phyloP scores from a whole-genome alignment of 2,888 invertebrate species.

The Eilema caniola region DNA sequence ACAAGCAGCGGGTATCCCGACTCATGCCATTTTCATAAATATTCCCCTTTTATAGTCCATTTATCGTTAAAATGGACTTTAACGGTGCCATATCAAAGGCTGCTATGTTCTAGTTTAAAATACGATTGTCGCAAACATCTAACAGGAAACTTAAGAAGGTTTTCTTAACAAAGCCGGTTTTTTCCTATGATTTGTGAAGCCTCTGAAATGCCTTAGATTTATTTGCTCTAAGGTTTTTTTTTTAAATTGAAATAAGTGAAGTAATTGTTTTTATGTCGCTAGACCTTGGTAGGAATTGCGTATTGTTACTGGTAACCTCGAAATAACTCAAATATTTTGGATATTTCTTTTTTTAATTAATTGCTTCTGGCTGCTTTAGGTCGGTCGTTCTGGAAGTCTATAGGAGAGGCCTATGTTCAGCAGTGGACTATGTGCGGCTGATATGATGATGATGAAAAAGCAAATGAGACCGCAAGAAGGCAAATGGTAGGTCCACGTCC shows the following conservation, averaged over 20 bases:
- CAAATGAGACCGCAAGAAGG: no score
- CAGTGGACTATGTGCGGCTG: no score
- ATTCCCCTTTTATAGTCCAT: constrained; percentile 14
- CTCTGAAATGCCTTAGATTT: not conserved
- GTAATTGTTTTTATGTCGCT: not conserved
- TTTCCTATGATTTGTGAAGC: constrained; percentile 1
- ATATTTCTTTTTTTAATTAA: no score
- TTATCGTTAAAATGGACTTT: constrained; percentile 16
- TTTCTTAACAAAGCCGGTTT: not conserved
- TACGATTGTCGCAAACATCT: constrained; percentile 6
- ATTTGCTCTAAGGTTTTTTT: not conserved
- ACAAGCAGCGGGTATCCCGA: not conserved
- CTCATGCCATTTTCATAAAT: constrained; percentile 9
- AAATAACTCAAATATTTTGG: no score
- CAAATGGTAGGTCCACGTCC: no score
- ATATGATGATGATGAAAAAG: no score
- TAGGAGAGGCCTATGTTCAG: no score
- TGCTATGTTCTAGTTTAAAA: constrained; percentile 12
- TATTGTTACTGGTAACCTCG: no score
- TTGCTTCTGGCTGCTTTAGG: no score
- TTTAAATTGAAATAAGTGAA: not conserved
- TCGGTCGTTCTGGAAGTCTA: no score
- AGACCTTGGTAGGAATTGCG: not conserved
- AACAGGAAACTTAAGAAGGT: not conserved
- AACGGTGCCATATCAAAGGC: constrained; percentile 14